Evolutionary conservation across 2,113 vertebrate species (phyloP).

Genomic region (Hipposideros armiger): DNA sequence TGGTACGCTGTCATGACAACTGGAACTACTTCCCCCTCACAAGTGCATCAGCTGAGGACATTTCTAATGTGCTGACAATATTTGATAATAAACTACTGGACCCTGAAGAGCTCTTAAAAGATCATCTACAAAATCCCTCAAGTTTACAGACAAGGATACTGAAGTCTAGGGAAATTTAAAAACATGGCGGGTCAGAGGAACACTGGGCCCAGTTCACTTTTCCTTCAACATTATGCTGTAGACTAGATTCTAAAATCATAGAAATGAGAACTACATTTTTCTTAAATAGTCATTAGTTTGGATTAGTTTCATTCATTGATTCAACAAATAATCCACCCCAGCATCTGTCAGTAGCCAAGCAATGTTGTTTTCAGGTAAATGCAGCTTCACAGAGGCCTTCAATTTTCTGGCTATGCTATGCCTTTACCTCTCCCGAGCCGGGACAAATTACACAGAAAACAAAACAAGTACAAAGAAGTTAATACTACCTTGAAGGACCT

Average conservation of each 20-base stretch:
- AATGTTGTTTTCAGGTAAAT: neutral
- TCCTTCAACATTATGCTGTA: neutral
- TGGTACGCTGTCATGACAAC: neutral
- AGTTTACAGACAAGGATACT: neutral
- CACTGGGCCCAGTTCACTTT: neutral
- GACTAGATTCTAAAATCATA: neutral
- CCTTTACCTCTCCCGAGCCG: neutral
- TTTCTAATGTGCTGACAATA: neutral
- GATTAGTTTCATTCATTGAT: slow-evolving; percentile 6
- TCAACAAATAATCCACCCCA: neutral
- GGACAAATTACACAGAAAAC: neutral
- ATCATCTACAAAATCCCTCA: neutral
- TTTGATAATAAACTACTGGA: neutral
- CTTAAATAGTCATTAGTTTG: neutral
- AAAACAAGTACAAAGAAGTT: neutral
- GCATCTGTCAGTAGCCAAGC: neutral
- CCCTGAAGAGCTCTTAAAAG: neutral
- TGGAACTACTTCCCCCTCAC: neutral
- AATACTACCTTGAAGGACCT: neutral
- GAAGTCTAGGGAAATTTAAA: neutral
- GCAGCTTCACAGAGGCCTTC: neutral
- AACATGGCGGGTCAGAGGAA: neutral
- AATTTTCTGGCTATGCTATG: neutral
- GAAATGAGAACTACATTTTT: neutral
- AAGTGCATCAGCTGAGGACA: neutral